These are phyloP conservation scores for Papilio glaucus DNA, from an alignment of 1,140 invertebrate genomes.

Conservation along the genomic window DNA sequence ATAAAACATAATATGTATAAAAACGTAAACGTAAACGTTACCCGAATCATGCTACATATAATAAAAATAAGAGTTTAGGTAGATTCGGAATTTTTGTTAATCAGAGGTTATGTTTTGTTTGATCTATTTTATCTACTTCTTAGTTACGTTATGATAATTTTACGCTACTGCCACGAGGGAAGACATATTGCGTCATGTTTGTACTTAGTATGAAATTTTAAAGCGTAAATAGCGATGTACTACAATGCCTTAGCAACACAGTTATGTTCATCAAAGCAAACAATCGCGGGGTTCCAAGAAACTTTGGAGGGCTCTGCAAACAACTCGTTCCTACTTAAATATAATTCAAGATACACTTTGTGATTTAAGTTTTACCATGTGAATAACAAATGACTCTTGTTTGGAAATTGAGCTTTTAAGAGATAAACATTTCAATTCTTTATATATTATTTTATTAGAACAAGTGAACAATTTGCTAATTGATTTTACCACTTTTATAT, in stretches of 20 bases:
- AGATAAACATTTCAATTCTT: background rate
- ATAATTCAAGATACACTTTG: constrained; percentile 20
- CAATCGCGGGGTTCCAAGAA: background rate
- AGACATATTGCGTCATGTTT: constrained; percentile 6
- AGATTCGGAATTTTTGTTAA: too few relatives aligned
- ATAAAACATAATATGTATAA: too few relatives aligned
- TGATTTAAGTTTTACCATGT: background rate
- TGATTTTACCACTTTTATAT: background rate
- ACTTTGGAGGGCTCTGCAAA: constrained; percentile 19
- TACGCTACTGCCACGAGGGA: background rate
- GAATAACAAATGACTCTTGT: constrained; percentile 5
- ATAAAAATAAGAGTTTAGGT: too few relatives aligned
- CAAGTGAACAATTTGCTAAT: background rate
- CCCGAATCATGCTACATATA: too few relatives aligned
- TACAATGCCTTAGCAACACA: constrained; percentile 2
- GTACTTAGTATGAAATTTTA: constrained; percentile 20
- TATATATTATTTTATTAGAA: background rate
- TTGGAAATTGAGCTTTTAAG: background rate
- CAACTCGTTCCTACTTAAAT: constrained; percentile 17
- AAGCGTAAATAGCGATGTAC: constrained; percentile 18
- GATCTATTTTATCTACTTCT: too few relatives aligned
- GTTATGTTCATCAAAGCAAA: constrained; percentile 13
- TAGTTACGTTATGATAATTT: background rate
- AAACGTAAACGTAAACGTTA: too few relatives aligned
- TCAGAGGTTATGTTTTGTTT: too few relatives aligned